Percentiles rank a stretch among this genome's conserved stretches.
These are phyloP conservation scores for Pseudorectes ferrugineus DNA, from an alignment of 2,113 vertebrate genomes.

Conservation along the genomic window DNA sequence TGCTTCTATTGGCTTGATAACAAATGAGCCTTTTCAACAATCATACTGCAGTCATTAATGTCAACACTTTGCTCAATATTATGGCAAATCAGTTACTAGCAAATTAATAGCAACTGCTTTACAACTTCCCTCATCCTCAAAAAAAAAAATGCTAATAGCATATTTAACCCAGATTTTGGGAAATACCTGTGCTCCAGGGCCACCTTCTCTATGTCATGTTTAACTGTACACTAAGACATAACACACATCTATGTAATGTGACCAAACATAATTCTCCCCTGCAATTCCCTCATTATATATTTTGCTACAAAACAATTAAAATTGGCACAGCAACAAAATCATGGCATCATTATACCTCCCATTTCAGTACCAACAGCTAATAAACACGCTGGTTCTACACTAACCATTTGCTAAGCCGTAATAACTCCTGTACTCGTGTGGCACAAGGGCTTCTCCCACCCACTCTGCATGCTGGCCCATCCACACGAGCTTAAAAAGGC, in stretches of 20 bases:
- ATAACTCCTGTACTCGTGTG: fast-evolving
- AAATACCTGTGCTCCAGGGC: not conserved
- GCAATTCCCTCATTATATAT: not conserved
- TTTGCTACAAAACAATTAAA: not conserved
- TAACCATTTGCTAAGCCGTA: not conserved
- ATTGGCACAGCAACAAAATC: not conserved
- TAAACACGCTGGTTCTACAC: not conserved
- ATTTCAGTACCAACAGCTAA: not conserved
- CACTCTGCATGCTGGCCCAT: not conserved
- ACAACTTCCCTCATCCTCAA: not conserved
- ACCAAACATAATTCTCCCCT: not conserved
- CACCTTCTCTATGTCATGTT: not conserved
- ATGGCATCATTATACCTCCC: not conserved
- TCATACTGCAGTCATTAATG: not conserved
- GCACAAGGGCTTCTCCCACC: not conserved
- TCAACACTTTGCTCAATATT: not conserved
- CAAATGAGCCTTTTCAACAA: not conserved
- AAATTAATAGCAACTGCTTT: not conserved
- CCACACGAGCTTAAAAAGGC: not conserved
- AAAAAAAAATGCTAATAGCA: not conserved
- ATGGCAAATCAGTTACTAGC: not conserved
- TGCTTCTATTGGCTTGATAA: not conserved
- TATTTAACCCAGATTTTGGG: not conserved
- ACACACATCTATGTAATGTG: not conserved
- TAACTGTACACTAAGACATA: not conserved